These are phyloP conservation scores for Procapra przewalskii DNA, from an alignment of 2,113 vertebrate genomes.

Conservation along the genomic window DNA sequence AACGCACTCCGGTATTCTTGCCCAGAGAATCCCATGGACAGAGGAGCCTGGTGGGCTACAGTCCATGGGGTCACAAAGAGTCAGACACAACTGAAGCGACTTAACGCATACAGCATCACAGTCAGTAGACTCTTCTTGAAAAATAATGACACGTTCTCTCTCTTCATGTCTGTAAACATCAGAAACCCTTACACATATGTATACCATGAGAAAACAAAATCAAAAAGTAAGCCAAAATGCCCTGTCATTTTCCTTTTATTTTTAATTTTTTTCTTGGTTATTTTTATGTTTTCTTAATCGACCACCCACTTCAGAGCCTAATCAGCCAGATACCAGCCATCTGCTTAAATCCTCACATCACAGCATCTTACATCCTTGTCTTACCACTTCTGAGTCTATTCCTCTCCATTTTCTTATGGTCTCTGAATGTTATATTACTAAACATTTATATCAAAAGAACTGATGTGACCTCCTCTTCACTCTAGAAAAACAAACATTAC, in stretches of 20 bases:
- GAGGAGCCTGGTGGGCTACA: neutral
- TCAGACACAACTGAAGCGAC: neutral
- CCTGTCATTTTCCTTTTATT: neutral
- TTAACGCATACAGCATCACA: neutral
- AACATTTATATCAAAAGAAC: neutral
- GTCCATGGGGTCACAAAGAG: neutral
- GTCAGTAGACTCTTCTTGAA: neutral
- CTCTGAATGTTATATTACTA: neutral
- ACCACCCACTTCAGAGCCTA: neutral
- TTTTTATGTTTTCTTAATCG: neutral
- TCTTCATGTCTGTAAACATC: neutral
- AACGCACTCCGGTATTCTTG: neutral
- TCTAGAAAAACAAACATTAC: neutral
- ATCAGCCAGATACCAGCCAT: neutral
- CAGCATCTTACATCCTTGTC: neutral
- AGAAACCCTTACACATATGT: neutral
- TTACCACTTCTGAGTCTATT: neutral
- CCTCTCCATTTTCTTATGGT: neutral
- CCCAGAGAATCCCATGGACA: neutral
- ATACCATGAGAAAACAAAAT: neutral
- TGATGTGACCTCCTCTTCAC: neutral
- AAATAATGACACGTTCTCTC: neutral
- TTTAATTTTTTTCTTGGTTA: neutral
- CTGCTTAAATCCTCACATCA: neutral
- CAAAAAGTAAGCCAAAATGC: neutral